A percentile compares a stretch with the other conserved stretches of the same genome.
phyloP scores from a whole-genome alignment of 1,140 invertebrate genomes.

The Trachelipus rathkii region DNA sequence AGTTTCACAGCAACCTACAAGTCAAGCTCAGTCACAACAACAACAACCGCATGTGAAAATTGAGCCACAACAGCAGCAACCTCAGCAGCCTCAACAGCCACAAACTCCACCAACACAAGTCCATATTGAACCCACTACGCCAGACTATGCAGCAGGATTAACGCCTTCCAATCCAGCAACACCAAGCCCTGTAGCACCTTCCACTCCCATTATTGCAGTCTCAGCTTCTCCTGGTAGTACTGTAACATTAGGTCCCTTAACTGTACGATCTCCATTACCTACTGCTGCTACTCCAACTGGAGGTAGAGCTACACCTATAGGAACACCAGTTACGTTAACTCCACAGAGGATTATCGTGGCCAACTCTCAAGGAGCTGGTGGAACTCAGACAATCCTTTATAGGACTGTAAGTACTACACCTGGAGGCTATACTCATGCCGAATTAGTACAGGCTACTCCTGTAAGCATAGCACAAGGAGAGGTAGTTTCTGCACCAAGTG shows the following conservation, averaged over 20 bases:
- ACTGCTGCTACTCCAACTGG: constrained; percentile 29
- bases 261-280: not conserved
- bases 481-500: constrained; percentile 14
- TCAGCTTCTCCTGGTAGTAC: not conserved
- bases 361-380: constrained; percentile 13
- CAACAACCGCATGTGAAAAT: constrained; percentile 48
- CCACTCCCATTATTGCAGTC: constrained; percentile 32
- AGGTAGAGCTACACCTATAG: constrained; percentile 34
- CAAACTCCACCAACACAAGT: not conserved
- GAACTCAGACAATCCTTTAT: constrained; percentile 37
- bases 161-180: constrained; percentile 53
- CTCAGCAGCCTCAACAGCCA: constrained; percentile 23
- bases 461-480: constrained; percentile 46
- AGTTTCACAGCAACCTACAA: constrained; percentile 33
- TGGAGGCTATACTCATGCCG: constrained; percentile 47
- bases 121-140: constrained; percentile 51
- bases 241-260: not conserved
- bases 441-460: constrained; percentile 53
- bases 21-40: constrained; percentile 46
- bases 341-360: constrained; percentile 20
- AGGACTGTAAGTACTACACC: constrained; percentile 34
- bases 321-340: not conserved
- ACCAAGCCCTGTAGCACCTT: constrained; percentile 43
- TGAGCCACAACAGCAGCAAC: constrained; percentile 23
- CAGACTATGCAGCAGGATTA: constrained; percentile 75